Base-by-base conservation (phyloP, 2,113 vertebrate genomes). In the Jacana jacana region DNA sequence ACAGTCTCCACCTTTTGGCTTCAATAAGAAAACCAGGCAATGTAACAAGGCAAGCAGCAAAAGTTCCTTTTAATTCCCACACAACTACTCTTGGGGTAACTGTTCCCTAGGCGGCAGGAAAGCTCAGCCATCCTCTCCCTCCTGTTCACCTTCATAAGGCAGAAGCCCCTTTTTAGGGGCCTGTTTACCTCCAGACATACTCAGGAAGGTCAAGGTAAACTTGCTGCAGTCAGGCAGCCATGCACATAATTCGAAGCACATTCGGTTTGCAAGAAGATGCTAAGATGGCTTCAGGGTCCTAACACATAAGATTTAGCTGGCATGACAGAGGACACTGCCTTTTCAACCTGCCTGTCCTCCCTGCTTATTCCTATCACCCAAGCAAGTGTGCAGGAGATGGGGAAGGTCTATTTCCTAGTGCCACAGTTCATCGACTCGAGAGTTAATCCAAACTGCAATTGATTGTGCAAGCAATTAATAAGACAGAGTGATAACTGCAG, bases 381-480 rank as follows among this genome's bases (percentile, higher is more conserved):
- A 68, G 63, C 39, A 71, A 66, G 75, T 46, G 46, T 2, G 39
- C 28, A 10, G 33, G 77, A 63, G 65, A 64, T 1, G 2, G 10
- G 57, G 52, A 91, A 81, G 84, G 20, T 76, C 57, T 81, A 79
- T 93, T 57, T 95, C 57, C 69, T n/a, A 23, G 73, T 30, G 65
- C 55, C 86, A 91, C 77, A 71, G 69, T 39, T 92, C 83, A 95
- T 78, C 11, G 37, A 71, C 89, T 91, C 0, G 3, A 79, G 91
- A 92, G 86, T 90, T 95, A 95, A 95, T 87, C 77, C 69, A 69
- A 87, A 61, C 77, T 55, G 52, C 89, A 64, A 92, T 81, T 91
- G 95, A 93, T 95, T 84, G 83, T 60, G 35, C 37, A 89, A 87
- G 86, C 91, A 95, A 95, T 96, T 97, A 95, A 91, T 87, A 81